A percentile compares a stretch with the other conserved stretches of the same genome.
phyloP scores from a whole-genome alignment of 2,797 vertebrate genomes.

The Aulostomus chinensis region DNA sequence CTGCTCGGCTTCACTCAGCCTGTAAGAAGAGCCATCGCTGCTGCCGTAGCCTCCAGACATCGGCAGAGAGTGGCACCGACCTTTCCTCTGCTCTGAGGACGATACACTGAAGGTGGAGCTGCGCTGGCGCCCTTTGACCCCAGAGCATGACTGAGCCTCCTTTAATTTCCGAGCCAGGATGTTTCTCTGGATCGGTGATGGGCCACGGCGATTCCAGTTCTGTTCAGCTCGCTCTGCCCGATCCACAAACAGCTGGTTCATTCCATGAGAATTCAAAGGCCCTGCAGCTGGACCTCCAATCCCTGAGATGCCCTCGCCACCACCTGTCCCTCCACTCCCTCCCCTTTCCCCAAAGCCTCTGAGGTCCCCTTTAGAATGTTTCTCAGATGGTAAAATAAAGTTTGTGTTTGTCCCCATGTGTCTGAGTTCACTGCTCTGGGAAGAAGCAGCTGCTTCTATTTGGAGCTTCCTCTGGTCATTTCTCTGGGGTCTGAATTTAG shows the following conservation, averaged over 20 bases:
- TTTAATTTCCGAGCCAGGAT: conserved; percentile 82
- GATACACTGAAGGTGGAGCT: conserved; percentile 82
- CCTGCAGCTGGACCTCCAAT: conserved; percentile 50
- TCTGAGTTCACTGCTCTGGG: conserved; percentile 50
- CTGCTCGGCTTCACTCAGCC: conserved; percentile 89
- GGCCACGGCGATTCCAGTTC: conserved; percentile 84
- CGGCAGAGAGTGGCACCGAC: conserved; percentile 87
- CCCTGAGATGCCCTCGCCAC: conserved; percentile 47
- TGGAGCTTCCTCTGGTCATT: conserved; percentile 71
- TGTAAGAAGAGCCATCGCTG: conserved; percentile 84
- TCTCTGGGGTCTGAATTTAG: conserved; percentile 60
- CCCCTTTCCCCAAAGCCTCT: conserved; percentile 45
- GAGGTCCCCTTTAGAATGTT: conserved; percentile 56
- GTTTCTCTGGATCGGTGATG: conserved; percentile 87
- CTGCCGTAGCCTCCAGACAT: conserved; percentile 83
- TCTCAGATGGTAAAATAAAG: conserved; percentile 43
- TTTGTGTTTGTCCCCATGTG: conserved; percentile 62
- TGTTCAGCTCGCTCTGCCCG: conserved; percentile 80
- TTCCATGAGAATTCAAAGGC: background rate
- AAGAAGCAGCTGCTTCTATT: conserved; percentile 50
- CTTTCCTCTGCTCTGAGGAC: conserved; percentile 75
- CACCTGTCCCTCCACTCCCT: conserved; percentile 6
- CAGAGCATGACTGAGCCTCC: conserved; percentile 74
- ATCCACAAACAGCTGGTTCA: conserved; percentile 50
- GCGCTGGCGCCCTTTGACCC: conserved; percentile 76